Conservation (phyloP, 2,888 invertebrate species). For the Physocephala rufipes region DNA sequence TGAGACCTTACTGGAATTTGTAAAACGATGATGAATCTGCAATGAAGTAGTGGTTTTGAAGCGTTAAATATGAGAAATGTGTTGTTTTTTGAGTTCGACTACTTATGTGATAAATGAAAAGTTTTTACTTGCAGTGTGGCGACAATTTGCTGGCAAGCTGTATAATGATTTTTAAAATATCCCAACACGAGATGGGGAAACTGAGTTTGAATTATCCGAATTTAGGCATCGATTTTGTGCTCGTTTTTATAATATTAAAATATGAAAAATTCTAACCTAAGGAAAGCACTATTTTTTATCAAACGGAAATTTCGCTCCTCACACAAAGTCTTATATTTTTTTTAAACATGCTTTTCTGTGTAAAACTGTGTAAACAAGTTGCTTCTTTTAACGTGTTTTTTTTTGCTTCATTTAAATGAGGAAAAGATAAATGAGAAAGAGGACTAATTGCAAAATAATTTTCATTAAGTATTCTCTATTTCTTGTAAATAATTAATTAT, state of each 20-base stretch:
- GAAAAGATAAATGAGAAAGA: too few species aligned
- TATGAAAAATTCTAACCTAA: background rate
- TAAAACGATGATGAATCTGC: background rate
- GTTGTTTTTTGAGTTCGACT: too few species aligned
- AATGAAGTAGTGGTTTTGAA: background rate
- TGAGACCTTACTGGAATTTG: slow-evolving; percentile 15
- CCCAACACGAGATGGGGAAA: too few species aligned
- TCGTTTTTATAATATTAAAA: background rate
- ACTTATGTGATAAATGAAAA: background rate
- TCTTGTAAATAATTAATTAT: too few species aligned
- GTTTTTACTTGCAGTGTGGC: background rate
- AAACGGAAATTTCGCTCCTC: background rate
- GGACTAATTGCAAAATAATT: too few species aligned
- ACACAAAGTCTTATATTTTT: background rate
- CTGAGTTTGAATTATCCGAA: too few species aligned
- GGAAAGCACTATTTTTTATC: background rate
- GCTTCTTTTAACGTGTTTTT: background rate
- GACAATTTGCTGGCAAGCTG: background rate
- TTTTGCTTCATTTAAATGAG: too few species aligned
- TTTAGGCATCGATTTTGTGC: background rate
- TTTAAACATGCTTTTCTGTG: background rate
- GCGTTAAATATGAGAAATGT: background rate
- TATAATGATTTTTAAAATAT: too few species aligned
- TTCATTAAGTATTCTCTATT: too few species aligned
- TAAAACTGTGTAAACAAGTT: slow-evolving; percentile 11